Evolutionary conservation across 2,888 invertebrate species (phyloP), one percentile per base, ranked within the genome.

Genomic region (Cosmorhoe ocellata): DNA sequence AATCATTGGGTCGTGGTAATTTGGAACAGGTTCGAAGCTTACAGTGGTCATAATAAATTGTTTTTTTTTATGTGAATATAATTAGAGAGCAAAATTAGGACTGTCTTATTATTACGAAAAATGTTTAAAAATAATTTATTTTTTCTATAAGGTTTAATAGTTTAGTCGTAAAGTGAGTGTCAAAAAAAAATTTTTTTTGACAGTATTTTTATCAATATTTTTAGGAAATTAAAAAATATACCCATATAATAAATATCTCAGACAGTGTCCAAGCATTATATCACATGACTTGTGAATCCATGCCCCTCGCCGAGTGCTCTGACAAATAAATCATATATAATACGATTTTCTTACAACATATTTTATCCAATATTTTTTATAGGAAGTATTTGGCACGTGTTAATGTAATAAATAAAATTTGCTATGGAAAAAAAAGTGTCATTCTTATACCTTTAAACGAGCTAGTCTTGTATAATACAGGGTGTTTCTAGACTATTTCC

Each of bases 261-360:
- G 74, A 76, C 74, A 71, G 63, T 74, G 80, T 80, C 79, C 79
- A 63, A 74, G 64, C 85, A 88, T 88, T 88, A 89, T 83, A 74
- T 83, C 44, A 74, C 64, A 79, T 89, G 89, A 89, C 89, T 87
- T 58, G 87, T 81, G 63, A 61, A 74, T 79, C 71, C 64, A 60
- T 63, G 70, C 77, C 74, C 82, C 76, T 73, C 51, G 58, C 56
- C 59, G 63, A 76, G 73, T 74, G 78, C 67, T 59, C 78, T 69
- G 72, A 74, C 76, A 69, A 70, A 88, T 88, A 88, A 88, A 88
- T 89, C 87, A 88, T 83, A 76, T 71, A 65, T 87, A 83, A 88
- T 82, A 84, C 77, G 76, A 81, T 87, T 86, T 83, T 64, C 64
- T 74, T 76, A 69, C 70, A 81, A 81, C 84, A 84, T 83, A 81